These are phyloP conservation scores for Tricholauxania praeusta DNA, from an alignment of 2,888 invertebrate species.

Conservation along the genomic window DNA sequence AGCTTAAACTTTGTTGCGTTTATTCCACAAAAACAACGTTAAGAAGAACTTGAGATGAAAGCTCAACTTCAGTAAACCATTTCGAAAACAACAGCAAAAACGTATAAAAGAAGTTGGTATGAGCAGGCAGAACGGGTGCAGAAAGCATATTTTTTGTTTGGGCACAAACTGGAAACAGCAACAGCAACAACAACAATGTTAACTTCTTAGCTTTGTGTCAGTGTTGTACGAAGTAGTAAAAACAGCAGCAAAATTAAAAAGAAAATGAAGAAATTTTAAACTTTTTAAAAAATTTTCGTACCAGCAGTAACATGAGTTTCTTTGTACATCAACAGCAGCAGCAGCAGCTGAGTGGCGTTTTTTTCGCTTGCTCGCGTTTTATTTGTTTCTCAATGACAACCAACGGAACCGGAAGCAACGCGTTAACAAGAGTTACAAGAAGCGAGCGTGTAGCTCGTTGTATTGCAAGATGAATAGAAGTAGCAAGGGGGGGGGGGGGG, in stretches of 20 bases:
- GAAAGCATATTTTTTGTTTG: too few species aligned
- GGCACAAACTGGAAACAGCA: too few species aligned
- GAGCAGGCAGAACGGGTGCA: too few species aligned
- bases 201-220: not conserved
- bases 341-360: too few species aligned
- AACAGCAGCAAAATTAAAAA: not conserved
- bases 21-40: not conserved
- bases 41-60: not conserved
- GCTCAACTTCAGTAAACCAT: too few species aligned
- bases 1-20: not conserved
- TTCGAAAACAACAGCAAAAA: too few species aligned
- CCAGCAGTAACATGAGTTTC: constrained; percentile 8
- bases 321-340: not conserved
- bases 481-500: not conserved
- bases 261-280: not conserved
- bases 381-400: not conserved
- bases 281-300: not conserved
- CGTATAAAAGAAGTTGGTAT: too few species aligned
- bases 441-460: not conserved
- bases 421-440: not conserved
- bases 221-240: not conserved
- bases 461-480: not conserved
- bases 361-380: too few species aligned
- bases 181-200: too few species aligned
- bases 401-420: not conserved